Evolutionary conservation across 2,797 vertebrate genomes (phyloP).

Genomic region (Pseudochromis fuscus): DNA sequence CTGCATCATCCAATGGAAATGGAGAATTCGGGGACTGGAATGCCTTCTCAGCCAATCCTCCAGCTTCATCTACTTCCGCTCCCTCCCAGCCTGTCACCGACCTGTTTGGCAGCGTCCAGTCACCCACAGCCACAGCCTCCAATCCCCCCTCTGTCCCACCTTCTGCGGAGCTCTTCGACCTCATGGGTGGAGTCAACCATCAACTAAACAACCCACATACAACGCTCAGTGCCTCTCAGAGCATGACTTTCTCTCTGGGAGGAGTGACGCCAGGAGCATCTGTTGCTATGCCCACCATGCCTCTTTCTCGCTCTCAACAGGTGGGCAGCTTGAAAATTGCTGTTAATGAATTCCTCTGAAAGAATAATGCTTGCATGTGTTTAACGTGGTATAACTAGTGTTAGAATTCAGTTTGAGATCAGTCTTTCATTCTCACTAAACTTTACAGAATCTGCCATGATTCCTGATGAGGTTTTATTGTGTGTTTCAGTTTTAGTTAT

Average conservation of each 20-base stretch:
- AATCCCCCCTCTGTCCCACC: conserved; percentile 81
- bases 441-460: too few species aligned
- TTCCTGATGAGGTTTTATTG: neutral
- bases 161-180: conserved; percentile 92
- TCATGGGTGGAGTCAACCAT: conserved; percentile 88
- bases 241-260: conserved; percentile 95
- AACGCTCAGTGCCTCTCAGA: conserved; percentile 93
- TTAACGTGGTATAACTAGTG: too few species aligned
- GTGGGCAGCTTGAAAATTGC: conserved; percentile 51
- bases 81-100: conserved; percentile 78
- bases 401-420: too few species aligned
- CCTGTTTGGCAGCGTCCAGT: conserved; percentile 84
- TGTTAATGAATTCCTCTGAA: neutral
- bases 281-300: conserved; percentile 66
- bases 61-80: conserved; percentile 75
- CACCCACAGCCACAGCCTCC: conserved; percentile 63
- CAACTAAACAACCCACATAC: conserved; percentile 81
- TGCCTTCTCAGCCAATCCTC: conserved; percentile 88
- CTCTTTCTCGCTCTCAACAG: conserved; percentile 81
- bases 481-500: neutral
- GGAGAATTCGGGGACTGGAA: conserved; percentile 98
- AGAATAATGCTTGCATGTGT: neutral
- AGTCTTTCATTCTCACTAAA: too few species aligned
- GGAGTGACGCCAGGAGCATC: conserved; percentile 70
- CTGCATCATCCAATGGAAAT: conserved; percentile 88